These are phyloP conservation scores for Aphelenchoides bicaudatus DNA, from an alignment of 2,888 invertebrate genomes.

Conservation along the genomic window DNA sequence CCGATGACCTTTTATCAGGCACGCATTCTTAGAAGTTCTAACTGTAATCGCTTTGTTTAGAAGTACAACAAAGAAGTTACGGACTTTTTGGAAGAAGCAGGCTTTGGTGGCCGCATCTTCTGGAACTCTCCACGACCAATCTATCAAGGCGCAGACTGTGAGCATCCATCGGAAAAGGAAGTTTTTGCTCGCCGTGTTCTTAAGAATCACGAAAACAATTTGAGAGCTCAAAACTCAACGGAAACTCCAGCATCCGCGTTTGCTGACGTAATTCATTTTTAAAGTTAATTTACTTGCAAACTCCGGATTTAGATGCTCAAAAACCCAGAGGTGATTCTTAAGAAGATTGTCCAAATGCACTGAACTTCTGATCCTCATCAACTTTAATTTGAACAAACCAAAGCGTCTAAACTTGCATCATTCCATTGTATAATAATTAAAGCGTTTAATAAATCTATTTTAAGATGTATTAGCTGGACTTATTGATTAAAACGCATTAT, in stretches of 20 bases:
- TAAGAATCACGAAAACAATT: conserved; percentile 54
- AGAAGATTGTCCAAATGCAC: conserved; percentile 52
- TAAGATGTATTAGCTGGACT: too few relatives aligned
- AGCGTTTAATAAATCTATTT: too few relatives aligned
- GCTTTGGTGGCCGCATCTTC: conserved; percentile 61
- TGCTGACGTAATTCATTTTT: too few relatives aligned
- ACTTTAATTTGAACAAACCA: too few relatives aligned
- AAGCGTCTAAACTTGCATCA: too few relatives aligned
- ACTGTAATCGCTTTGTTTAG: conserved; percentile 33
- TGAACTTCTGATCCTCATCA: too few relatives aligned
- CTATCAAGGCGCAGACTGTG: conserved; percentile 61
- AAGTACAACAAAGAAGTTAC: conserved; percentile 59
- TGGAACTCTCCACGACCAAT: conserved; percentile 61
- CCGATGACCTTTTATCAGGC: conserved; percentile 57
- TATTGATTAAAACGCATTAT: too few relatives aligned
- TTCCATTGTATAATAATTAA: too few relatives aligned
- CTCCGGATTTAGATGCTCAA: too few relatives aligned
- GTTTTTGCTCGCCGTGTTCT: conserved; percentile 59
- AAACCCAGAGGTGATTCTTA: conserved; percentile 55
- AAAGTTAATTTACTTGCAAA: too few relatives aligned
- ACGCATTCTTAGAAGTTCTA: background rate
- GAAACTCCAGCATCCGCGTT: conserved; percentile 43
- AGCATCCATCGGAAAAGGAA: conserved; percentile 60
- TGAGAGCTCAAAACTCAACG: conserved; percentile 35
- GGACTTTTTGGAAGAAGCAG: conserved; percentile 52